Evolutionary conservation across 1,140 invertebrate genomes (phyloP), one percentile per base, ranked within the genome.

Genomic region (Drosophila kanapiae): DNA sequence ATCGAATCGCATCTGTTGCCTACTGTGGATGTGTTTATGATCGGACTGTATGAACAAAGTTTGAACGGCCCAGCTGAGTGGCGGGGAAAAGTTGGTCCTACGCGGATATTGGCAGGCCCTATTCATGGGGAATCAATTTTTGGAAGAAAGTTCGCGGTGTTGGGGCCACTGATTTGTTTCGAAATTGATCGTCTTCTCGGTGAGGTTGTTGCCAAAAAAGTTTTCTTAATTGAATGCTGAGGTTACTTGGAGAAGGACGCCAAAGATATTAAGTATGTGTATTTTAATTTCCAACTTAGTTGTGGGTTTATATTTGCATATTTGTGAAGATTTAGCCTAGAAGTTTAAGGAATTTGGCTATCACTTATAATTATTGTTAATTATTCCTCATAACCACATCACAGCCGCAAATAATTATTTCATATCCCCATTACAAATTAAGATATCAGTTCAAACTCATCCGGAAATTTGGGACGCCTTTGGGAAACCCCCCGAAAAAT

Each of bases 41-140:
- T 72, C 70, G 70, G 70, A 74, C 70, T 72, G 54, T 72, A 74
- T 74, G 68, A 74, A 72, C 54, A 74, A 74, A 74, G 70, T 74
- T 74, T 72, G 59, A 64, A 64, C 23, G n/a, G 49, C 43, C 31
- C 58, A 49, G 47, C 47, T 49, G 47, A 49, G 48, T 29, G 43
- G 27, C 7, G 16, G 51, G 42, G 4, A 75, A 64, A 75, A 74
- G 68, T 74, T 74, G 43, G 68, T 72, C 70, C 69, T 74, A n/a
- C n/a, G 51, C 47, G 16, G 51, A 23, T 57, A 49, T 58, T 35
- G 65, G 51, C 69, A 48, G 18, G 40, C 69, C 57, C 43, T 23
- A 72, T 59, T 49, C 31, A 60, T 43, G 58, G 35, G 2, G 45
- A 58, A 51, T 74, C 53, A 31, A 74, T 60, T 72, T 72, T 74